Evolutionary conservation across 2,113 vertebrate genomes (phyloP).

Genomic region (Pseudolaguvia tuberculata): DNA sequence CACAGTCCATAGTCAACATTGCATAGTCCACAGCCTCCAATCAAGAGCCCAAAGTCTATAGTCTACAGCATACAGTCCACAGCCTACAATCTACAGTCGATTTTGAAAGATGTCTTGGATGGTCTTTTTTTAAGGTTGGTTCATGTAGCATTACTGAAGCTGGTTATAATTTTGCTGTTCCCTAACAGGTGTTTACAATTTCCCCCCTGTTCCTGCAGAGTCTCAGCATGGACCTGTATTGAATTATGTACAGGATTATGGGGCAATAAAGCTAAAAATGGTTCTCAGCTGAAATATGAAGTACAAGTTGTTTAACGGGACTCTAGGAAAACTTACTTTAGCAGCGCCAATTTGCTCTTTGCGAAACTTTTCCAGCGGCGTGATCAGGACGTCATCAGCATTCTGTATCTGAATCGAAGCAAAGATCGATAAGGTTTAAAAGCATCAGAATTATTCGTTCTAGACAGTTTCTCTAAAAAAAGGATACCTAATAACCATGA

Average conservation of each 20-base stretch:
- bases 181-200: constrained; percentile 50
- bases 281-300: constrained; percentile 28
- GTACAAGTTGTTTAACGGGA: constrained; percentile 33
- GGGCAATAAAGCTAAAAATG: constrained; percentile 16
- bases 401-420: constrained; percentile 85
- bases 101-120: constrained; percentile 11
- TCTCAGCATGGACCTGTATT: constrained; percentile 33
- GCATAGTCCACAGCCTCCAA: too few species aligned
- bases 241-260: constrained; percentile 38
- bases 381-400: constrained; percentile 94
- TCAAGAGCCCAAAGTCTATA: too few species aligned
- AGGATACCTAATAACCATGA: not conserved
- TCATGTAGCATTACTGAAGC: constrained; percentile 46
- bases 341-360: constrained; percentile 98
- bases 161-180: constrained; percentile 43
- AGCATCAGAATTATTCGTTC: not conserved
- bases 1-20: too few species aligned
- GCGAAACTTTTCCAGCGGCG: constrained; percentile 92
- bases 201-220: constrained; percentile 25
- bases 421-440: constrained; percentile 39
- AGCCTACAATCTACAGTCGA: not conserved
- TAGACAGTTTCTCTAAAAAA: not conserved
- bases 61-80: too few species aligned
- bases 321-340: constrained; percentile 78
- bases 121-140: constrained; percentile 41